Evolutionary conservation across 2,113 vertebrate species (phyloP).

Genomic region (Pangasianodon gigas): DNA sequence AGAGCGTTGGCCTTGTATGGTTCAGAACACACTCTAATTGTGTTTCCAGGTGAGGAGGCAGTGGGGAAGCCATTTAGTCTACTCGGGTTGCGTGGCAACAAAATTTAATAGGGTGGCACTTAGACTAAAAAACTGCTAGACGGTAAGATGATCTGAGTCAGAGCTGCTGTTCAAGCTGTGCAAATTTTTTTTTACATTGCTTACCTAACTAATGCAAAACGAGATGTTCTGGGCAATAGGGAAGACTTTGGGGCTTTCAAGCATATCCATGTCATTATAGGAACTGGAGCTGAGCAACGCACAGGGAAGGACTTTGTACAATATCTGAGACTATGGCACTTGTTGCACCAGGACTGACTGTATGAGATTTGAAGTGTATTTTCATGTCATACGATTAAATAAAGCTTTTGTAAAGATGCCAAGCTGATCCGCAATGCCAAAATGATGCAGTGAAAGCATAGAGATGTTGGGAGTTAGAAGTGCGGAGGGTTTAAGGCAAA

Average conservation of each 20-base stretch:
- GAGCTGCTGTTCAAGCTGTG: slow-evolving; percentile 1
- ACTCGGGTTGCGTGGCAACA: slow-evolving; percentile 36
- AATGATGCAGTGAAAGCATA: background rate
- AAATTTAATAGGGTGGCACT: slow-evolving; percentile 39
- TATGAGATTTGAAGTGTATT: slow-evolving; percentile 17
- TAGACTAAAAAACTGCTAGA: slow-evolving; percentile 5
- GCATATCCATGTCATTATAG: slow-evolving; percentile 26
- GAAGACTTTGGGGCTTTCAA: slow-evolving; percentile 2
- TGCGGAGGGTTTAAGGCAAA: slow-evolving; percentile 15
- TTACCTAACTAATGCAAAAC: slow-evolving; percentile 2
- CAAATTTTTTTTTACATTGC: background rate
- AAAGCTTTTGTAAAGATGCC: slow-evolving; percentile 17
- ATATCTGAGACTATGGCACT: slow-evolving; percentile 15
- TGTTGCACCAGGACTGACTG: slow-evolving; percentile 26
- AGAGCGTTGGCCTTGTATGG: slow-evolving; percentile 1
- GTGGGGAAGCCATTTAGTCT: slow-evolving; percentile 10
- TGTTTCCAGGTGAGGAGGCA: slow-evolving; percentile 12
- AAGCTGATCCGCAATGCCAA: slow-evolving; percentile 12
- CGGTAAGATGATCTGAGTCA: slow-evolving; percentile 1
- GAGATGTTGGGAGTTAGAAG: background rate
- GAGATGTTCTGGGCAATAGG: background rate
- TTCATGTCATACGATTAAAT: slow-evolving; percentile 29
- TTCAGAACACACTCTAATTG: slow-evolving; percentile 40
- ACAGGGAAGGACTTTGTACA: background rate
- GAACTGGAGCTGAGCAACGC: slow-evolving; percentile 20